Conservation (phyloP, 2,797 vertebrate genomes). For the Megalops cyprinoides region DNA sequence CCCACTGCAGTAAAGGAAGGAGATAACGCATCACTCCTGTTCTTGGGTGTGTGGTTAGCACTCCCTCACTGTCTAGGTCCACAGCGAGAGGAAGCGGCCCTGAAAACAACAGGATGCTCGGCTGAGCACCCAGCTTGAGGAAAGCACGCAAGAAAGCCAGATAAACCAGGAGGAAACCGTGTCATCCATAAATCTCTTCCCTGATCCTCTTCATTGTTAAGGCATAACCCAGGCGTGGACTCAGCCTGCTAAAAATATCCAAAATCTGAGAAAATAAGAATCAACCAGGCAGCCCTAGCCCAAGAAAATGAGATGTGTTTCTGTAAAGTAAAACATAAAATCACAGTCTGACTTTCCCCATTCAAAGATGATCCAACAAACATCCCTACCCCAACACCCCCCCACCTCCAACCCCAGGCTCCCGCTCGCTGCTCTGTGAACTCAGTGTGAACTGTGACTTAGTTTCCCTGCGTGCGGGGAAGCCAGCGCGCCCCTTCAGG, state of each 20-base stretch:
- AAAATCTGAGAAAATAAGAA: neutral
- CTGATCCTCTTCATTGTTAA: neutral
- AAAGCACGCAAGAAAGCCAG: neutral
- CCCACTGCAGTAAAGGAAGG: neutral
- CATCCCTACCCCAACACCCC: no score
- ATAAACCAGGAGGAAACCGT: neutral
- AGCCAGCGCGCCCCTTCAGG: neutral
- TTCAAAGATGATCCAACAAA: no score
- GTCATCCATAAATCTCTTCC: neutral
- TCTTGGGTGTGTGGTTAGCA: neutral
- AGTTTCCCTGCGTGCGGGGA: no score
- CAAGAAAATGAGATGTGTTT: no score
- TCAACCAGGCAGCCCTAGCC: no score
- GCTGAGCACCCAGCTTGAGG: neutral
- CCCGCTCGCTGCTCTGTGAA: slow-evolving; percentile 31
- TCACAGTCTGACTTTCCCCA: no score
- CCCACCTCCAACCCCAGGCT: no score
- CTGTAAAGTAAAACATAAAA: no score
- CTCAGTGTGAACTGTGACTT: slow-evolving; percentile 40
- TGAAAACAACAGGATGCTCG: neutral
- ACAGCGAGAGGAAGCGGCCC: neutral
- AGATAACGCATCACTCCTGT: neutral
- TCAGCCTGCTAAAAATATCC: neutral
- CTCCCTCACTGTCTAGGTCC: neutral
- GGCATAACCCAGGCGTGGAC: neutral